Evolutionary conservation across 2,888 invertebrate genomes (phyloP), one percentile per base, ranked within the genome.

Genomic region (Ephialtes manifestator): DNA sequence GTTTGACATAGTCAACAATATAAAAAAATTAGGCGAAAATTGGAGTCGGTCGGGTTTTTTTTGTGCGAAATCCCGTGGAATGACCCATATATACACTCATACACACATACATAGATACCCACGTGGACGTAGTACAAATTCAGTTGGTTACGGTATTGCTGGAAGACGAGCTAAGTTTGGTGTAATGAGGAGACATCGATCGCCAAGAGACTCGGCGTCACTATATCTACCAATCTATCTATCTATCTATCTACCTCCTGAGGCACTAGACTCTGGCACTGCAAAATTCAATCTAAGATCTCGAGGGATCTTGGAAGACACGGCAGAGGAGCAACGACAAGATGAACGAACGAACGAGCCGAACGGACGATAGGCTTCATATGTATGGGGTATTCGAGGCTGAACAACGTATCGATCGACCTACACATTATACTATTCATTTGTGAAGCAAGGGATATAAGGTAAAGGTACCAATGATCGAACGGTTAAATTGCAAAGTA

Each of bases 211-310:
- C n/a, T 48, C 68, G 28, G 48, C n/a, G 28, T 24, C 48, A 48
- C 68, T 68, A 68, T 20, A 48, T 68, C 20, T 48, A 63, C 35
- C n/a, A 8, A n/a, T 63, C 39, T 28, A 65, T 63, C 31, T 43
- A n/a, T 63, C 39, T 28, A 65, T 63, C 31, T 43, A 65, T 65
- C 65, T 65, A 65, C 20, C 43, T 39, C 60, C 60, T 31, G 28
- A 60, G 60, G 39, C 39, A 10, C 63, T 31, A 58, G 53, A 55
- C 60, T 60, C 24, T 20, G 46, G 43, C 46, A 46, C 67, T 67
- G 46, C 67, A 46, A 67, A 67, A 67, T 67, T 67, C 67, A 67
- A 67, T 67, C 46, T 43, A 67, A 67, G 43, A 67, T 67, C 67
- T 67, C 67, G 24, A 20, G 67, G 67, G 67, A 46, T 46, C 24